These are phyloP conservation scores for Drosophila koepferae DNA, from an alignment of 2,888 invertebrate species.

Conservation along the genomic window DNA sequence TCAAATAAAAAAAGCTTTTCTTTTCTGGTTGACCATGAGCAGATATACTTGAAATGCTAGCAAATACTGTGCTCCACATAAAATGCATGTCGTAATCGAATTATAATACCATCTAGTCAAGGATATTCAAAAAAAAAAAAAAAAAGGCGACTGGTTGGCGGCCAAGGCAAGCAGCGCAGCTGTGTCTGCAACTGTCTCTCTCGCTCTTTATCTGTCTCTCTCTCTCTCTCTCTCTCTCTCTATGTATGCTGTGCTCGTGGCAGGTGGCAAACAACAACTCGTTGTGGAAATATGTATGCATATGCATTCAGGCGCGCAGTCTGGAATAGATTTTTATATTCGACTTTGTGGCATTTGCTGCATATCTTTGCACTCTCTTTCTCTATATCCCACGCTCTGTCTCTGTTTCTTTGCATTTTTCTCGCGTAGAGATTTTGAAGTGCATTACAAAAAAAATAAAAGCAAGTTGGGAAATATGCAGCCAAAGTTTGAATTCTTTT, in stretches of 20 bases:
- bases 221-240: not conserved
- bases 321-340: slow-evolving; percentile 56
- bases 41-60: slow-evolving; percentile 3
- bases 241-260: slow-evolving; percentile 20
- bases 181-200: slow-evolving; percentile 2
- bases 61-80: slow-evolving; percentile 8
- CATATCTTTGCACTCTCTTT: slow-evolving; percentile 1
- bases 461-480: slow-evolving; percentile 3
- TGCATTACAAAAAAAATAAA: slow-evolving; percentile 23
- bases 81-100: slow-evolving; percentile 29
- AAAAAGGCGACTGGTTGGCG: not conserved
- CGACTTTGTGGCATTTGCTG: slow-evolving; percentile 55
- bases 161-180: slow-evolving; percentile 16
- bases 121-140: slow-evolving; percentile 2
- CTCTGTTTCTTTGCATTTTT: not conserved
- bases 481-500: slow-evolving; percentile 27
- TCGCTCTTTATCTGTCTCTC: not conserved
- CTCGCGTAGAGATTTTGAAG: slow-evolving; percentile 26
- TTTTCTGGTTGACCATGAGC: not conserved
- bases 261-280: slow-evolving; percentile 55
- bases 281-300: slow-evolving; percentile 45
- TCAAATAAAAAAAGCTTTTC: slow-evolving; percentile 2
- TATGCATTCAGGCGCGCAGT: slow-evolving; percentile 48
- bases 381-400: slow-evolving; percentile 5
- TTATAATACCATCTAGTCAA: slow-evolving; percentile 20